Conservation (phyloP, 2,888 invertebrate species). For the Zaprionus obscuricornis region DNA sequence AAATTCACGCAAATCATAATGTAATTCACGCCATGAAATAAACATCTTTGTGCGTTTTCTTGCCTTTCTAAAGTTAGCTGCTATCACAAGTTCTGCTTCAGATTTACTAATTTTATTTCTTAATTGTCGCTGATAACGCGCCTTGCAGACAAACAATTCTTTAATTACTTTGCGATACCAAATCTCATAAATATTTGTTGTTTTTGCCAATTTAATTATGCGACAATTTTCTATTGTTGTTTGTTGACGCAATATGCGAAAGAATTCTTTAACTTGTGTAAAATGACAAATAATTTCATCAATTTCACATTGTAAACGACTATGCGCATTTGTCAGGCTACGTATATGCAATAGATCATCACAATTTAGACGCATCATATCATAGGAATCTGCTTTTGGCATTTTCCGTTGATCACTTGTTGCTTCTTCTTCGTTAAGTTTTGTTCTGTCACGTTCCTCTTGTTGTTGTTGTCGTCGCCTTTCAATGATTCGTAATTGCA, state of each 20-base stretch:
- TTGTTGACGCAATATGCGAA: conserved; percentile 3
- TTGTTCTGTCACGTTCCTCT: neutral
- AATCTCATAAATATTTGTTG: neutral
- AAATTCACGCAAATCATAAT: conserved; percentile 32
- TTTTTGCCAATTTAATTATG: conserved; percentile 4
- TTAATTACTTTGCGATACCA: conserved; percentile 24
- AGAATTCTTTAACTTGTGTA: conserved; percentile 11
- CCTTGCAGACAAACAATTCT: conserved; percentile 33
- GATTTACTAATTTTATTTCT: conserved; percentile 21
- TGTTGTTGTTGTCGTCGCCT: conserved; percentile 6
- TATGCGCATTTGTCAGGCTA: conserved; percentile 36
- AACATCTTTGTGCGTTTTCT: neutral
- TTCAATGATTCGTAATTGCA: conserved; percentile 47
- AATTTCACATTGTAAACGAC: conserved; percentile 41
- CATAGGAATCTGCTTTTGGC: neutral
- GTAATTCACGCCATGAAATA: conserved; percentile 5
- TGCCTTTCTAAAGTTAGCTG: conserved; percentile 3
- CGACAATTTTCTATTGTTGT: conserved; percentile 4
- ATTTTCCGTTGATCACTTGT: neutral
- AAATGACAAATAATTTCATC: conserved; percentile 43
- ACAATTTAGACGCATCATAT: conserved; percentile 18
- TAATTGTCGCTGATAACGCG: conserved; percentile 20
- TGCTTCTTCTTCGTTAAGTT: neutral
- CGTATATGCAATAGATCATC: conserved; percentile 34
- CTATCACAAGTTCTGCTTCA: conserved; percentile 20